Conservation (phyloP, 1,140 invertebrate genomes). For the Melipona quadrifasciata region DNA sequence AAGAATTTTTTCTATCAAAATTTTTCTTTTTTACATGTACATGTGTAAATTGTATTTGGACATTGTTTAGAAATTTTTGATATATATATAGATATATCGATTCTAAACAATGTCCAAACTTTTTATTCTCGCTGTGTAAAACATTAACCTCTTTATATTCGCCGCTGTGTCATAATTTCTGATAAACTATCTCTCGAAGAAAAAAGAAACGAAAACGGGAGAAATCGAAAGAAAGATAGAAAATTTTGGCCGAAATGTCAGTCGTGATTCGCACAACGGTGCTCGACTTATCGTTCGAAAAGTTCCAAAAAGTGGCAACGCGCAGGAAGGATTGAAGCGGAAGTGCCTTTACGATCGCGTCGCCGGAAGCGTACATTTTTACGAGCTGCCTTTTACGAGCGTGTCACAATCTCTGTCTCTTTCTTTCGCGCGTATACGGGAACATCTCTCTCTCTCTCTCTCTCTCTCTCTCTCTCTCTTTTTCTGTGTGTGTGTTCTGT, state of each 20-base stretch:
- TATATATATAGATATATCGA: background rate
- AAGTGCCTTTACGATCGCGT: slow-evolving; percentile 57
- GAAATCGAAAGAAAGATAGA: background rate
- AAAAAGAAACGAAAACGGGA: background rate
- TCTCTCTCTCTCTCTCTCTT: no score
- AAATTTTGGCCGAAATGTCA: slow-evolving; percentile 6
- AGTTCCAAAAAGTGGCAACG: slow-evolving; percentile 9
- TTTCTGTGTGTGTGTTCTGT: background rate
- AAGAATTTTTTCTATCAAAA: background rate
- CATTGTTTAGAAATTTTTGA: no score
- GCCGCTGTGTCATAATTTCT: background rate
- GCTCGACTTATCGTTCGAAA: background rate
- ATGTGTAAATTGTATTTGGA: no score
- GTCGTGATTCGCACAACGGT: background rate
- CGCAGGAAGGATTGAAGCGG: slow-evolving; percentile 28
- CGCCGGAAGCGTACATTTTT: slow-evolving; percentile 52
- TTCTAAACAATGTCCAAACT: background rate
- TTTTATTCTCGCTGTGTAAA: background rate
- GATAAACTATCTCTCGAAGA: background rate
- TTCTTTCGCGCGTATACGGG: background rate
- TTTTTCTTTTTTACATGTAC: no score
- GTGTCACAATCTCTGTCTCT: background rate
- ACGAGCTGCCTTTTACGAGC: slow-evolving; percentile 48
- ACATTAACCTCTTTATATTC: no score
- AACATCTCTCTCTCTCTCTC: background rate